Base-by-base conservation (phyloP, 2,797 vertebrate genomes). In the Crocodylus rhombifer region DNA sequence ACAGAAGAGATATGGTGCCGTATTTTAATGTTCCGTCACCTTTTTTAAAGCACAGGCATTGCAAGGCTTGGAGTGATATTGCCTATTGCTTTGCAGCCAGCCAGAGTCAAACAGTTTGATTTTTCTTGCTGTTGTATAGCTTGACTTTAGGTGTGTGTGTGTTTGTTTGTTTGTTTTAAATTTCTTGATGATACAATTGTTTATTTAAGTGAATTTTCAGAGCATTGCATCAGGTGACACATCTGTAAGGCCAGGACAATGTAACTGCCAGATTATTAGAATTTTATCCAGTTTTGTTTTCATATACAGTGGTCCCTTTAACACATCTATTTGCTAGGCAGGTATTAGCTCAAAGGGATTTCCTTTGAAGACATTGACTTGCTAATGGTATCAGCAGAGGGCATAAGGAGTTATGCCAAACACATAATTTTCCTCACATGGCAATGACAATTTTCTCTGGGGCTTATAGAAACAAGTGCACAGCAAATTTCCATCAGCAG, bases 391-490 rank as follows among this genome's bases (percentile, higher is more conserved):
- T 77, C 86, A 12, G 9, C 69, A 89, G 86, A 79, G 86, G 91
- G 88, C 82, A 65, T 42, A 30, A 80, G 7, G 6, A 60, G 18
- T 56, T 23, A 69, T 14, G 17, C 78, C 64, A 80, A 87, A 33
- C 73, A 33, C 94, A 25, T 60, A 85, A 14, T 73, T 86, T 21
- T 63, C 82, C 86, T 82, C 57, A 28, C 0, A 1, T 28, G 26
- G 85, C 15, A 13, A 5, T 92, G 89, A 94, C 87, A 86, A 60
- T 88, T 60, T 80, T 71, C 36, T 79, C 33, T 69, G 78, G 51
- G 36, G 26, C 55, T 14, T 51, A n/a, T 56, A 71, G 42, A 36
- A 77, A 62, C 42, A 71, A 69, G 79, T 86, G 58, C 26, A 73
- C 20, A 58, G 42, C 64, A 74, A n/a, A 28, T 67, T 87, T 36